Percentiles rank a stretch among this genome's conserved stretches.
Evolutionary conservation across 2,888 invertebrate genomes (phyloP).

Genomic region (Galerucella pusilla): DNA sequence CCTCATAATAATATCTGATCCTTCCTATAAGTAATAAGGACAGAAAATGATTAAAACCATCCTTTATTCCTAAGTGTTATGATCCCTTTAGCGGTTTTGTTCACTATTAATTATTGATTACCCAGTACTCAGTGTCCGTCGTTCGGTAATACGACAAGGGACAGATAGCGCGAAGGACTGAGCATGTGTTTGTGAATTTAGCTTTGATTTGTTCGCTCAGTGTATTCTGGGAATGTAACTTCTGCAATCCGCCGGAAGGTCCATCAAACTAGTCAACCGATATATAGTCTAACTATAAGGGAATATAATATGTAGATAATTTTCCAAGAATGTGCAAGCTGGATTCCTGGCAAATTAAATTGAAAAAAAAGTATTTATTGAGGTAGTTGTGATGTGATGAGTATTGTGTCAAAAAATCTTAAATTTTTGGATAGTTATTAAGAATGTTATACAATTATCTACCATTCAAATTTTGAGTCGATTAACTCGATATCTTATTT

Average conservation of each 20-base stretch:
- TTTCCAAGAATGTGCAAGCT: slow-evolving; percentile 56
- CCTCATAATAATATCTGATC: no score
- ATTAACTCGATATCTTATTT: no score
- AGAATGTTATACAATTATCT: no score
- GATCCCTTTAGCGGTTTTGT: background rate
- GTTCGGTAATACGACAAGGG: slow-evolving; percentile 35
- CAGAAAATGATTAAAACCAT: no score
- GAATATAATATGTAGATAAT: slow-evolving; percentile 57
- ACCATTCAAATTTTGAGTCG: no score
- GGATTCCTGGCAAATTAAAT: slow-evolving; percentile 13
- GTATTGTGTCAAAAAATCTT: no score
- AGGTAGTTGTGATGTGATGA: no score
- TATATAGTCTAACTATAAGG: slow-evolving; percentile 54
- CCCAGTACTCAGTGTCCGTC: slow-evolving; percentile 36
- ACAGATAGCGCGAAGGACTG: slow-evolving; percentile 39
- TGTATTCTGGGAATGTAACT: slow-evolving; percentile 50
- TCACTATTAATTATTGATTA: slow-evolving; percentile 49
- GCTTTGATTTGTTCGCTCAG: slow-evolving; percentile 40
- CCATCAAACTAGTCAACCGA: slow-evolving; percentile 56
- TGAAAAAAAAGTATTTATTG: background rate
- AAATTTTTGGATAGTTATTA: no score
- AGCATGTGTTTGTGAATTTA: slow-evolving; percentile 45
- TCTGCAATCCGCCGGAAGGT: slow-evolving; percentile 56
- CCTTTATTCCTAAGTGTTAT: no score
- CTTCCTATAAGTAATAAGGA: no score